Percentiles rank a stretch among this genome's conserved stretches.
These are phyloP conservation scores for Dermochelys coriacea DNA, from an alignment of 2,797 vertebrate species.

Conservation along the genomic window DNA sequence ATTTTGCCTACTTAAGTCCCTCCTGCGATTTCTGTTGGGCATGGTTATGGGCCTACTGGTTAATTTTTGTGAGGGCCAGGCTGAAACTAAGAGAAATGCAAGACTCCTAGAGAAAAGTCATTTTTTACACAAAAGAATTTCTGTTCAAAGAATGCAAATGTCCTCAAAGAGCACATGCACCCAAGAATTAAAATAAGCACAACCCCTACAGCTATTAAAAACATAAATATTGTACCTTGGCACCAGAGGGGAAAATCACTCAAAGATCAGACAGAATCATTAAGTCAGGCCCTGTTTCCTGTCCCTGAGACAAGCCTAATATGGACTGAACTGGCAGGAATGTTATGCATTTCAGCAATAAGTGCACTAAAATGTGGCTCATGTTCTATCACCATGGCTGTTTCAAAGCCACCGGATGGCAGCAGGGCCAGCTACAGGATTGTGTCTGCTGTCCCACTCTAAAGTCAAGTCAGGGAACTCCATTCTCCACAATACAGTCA, in stretches of 20 bases:
- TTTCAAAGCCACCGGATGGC: not conserved
- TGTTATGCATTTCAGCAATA: not conserved
- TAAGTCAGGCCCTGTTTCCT: not conserved
- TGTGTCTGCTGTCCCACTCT: not conserved
- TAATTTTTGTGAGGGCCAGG: not conserved
- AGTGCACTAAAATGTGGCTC: not conserved
- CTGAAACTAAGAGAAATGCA: not conserved
- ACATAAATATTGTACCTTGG: not conserved
- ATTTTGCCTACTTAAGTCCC: not conserved
- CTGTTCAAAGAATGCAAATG: not conserved
- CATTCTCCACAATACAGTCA: not conserved
- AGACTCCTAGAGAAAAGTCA: not conserved
- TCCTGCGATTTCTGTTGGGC: not conserved
- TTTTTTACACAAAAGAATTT: not conserved
- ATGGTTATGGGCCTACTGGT: not conserved
- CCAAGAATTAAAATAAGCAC: not conserved
- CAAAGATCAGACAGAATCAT: not conserved
- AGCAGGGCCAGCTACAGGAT: not conserved
- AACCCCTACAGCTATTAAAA: not conserved
- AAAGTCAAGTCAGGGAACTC: not conserved
- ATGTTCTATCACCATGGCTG: not conserved
- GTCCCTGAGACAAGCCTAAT: not conserved
- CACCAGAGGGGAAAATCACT: not conserved
- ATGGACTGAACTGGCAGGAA: not conserved
- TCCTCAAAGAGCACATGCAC: not conserved